phyloP scores from a whole-genome alignment of 2,888 invertebrate species.

The Stictocephala bisonia region DNA sequence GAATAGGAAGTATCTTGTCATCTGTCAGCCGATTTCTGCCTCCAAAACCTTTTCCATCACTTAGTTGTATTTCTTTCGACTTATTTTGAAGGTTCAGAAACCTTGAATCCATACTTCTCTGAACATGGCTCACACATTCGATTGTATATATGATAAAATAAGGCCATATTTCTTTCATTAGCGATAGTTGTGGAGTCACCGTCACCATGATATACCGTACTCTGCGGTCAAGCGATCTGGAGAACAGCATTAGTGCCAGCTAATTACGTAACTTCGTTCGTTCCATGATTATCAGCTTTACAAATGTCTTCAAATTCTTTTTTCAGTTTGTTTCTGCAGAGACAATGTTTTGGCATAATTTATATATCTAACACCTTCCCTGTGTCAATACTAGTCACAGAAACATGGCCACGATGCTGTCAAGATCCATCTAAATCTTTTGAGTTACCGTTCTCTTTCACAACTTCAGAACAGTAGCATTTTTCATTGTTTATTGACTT shows the following conservation, averaged over 20 bases:
- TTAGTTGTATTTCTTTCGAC: slow-evolving; percentile 4
- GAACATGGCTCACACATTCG: slow-evolving; percentile 33
- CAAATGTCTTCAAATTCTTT: slow-evolving; percentile 30
- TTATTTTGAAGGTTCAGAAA: slow-evolving; percentile 38
- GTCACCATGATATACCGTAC: slow-evolving; percentile 36
- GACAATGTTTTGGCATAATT: slow-evolving; percentile 24
- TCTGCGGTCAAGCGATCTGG: slow-evolving; percentile 22
- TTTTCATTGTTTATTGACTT: slow-evolving; percentile 22
- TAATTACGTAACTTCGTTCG: slow-evolving; percentile 53
- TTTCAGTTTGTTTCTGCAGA: slow-evolving; percentile 4
- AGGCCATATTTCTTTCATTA: slow-evolving; percentile 29
- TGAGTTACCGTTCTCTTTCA: slow-evolving; percentile 3
- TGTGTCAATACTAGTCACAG: slow-evolving; percentile 14
- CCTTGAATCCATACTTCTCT: slow-evolving; percentile 48
- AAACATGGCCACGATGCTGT: slow-evolving; percentile 10
- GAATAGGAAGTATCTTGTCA: slow-evolving; percentile 55
- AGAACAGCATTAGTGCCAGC: slow-evolving; percentile 48
- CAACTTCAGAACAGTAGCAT: slow-evolving; percentile 3
- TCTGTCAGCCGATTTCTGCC: slow-evolving; percentile 56
- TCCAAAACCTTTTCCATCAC: slow-evolving; percentile 47
- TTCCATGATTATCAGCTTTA: slow-evolving; percentile 48
- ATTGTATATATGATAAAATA: slow-evolving; percentile 35
- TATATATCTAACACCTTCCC: neutral
- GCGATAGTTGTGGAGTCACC: slow-evolving; percentile 33
- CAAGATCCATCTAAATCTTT: slow-evolving; percentile 8